Conservation (phyloP, 2,113 vertebrate species). For the Gymnocephalus cernua region DNA sequence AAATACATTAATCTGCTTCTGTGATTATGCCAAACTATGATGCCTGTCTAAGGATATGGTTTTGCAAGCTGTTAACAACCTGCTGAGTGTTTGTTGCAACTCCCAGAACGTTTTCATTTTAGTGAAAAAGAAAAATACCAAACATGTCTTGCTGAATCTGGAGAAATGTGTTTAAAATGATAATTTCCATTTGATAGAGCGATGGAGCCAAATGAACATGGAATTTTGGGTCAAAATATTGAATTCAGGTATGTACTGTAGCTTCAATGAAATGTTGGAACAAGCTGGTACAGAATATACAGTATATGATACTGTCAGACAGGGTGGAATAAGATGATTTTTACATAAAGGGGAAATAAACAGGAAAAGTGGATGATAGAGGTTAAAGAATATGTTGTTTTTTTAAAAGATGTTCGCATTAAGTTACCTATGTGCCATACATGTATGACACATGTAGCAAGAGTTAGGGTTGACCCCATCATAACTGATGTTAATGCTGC, state of each 20-base stretch:
- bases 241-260: not conserved
- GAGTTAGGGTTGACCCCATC: not conserved
- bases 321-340: not conserved
- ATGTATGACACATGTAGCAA: not conserved
- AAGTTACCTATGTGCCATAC: not conserved
- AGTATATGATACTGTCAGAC: not conserved
- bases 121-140: not conserved
- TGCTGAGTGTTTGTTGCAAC: not conserved
- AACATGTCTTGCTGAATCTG: not conserved
- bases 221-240: not conserved
- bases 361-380: not conserved
- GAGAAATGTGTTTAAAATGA: not conserved
- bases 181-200: not conserved
- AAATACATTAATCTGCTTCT: not conserved
- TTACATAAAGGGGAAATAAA: not conserved
- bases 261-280: not conserved
- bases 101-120: not conserved
- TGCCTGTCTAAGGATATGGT: not conserved
- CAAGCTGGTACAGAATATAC: not conserved
- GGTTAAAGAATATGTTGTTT: not conserved
- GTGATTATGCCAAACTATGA: not conserved
- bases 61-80: not conserved
- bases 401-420: not conserved
- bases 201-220: not conserved
- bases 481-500: not conserved